These are phyloP conservation scores for Andrena hattorfiana DNA, from an alignment of 2,888 invertebrate genomes.

Conservation along the genomic window DNA sequence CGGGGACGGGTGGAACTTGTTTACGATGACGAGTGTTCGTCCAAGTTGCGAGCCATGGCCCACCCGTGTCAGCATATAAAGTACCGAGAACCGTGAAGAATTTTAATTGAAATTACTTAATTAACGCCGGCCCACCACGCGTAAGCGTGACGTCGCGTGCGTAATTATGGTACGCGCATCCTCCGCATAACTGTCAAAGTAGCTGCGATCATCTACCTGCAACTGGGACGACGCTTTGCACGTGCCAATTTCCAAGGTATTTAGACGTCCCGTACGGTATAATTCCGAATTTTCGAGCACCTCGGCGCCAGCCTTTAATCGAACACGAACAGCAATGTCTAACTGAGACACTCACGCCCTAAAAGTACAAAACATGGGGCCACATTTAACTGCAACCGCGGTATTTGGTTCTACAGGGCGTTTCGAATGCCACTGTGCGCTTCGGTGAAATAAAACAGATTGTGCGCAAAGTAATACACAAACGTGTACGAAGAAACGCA, in stretches of 20 bases:
- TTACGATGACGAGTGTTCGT: slow-evolving; percentile 71
- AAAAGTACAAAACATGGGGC: neutral
- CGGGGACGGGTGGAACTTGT: slow-evolving; percentile 62
- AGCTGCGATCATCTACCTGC: slow-evolving; percentile 38
- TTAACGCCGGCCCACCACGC: slow-evolving; percentile 63
- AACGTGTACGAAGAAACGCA: neutral
- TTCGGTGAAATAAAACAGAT: neutral
- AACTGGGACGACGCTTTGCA: slow-evolving; percentile 11
- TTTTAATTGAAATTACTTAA: slow-evolving; percentile 80
- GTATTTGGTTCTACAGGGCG: neutral
- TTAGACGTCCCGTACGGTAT: slow-evolving; percentile 31
- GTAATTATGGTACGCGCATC: slow-evolving; percentile 47
- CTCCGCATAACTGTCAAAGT: slow-evolving; percentile 54
- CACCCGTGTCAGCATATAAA: slow-evolving; percentile 57
- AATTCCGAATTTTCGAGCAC: slow-evolving; percentile 21
- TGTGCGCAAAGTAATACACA: too few species aligned
- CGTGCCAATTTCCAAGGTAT: slow-evolving; percentile 51
- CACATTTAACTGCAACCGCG: neutral
- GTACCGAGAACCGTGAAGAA: slow-evolving; percentile 66
- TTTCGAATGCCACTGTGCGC: neutral
- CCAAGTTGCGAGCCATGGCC: slow-evolving; percentile 54
- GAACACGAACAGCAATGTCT: slow-evolving; percentile 33
- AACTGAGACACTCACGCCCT: slow-evolving; percentile 4
- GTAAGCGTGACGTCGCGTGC: slow-evolving; percentile 37
- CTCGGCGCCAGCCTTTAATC: slow-evolving; percentile 27